Percentiles rank a stretch among this genome's conserved stretches.
Conservation (phyloP, 2,888 invertebrate species). For the Linnaemya vulpina region DNA sequence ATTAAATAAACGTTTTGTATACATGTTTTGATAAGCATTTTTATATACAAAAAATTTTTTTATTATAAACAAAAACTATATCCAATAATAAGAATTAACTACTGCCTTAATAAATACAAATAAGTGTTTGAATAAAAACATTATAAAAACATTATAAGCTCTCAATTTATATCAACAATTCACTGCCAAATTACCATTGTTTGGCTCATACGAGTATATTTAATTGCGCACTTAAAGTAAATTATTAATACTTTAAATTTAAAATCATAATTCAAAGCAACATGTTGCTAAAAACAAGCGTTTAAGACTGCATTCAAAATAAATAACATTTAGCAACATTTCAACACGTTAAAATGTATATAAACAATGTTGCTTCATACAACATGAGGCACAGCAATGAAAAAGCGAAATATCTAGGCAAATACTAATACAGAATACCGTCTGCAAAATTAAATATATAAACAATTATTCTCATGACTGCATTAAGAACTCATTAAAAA, state of each 20-base stretch:
- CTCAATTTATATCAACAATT: conserved; percentile 12
- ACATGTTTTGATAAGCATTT: conserved; percentile 48
- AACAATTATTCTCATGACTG: too few species aligned
- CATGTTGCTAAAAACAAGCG: conserved; percentile 33
- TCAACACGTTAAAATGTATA: background rate
- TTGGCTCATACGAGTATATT: too few species aligned
- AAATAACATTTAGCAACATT: background rate
- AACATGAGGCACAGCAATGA: background rate
- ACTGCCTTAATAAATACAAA: conserved; percentile 33
- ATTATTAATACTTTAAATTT: background rate
- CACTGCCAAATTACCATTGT: background rate
- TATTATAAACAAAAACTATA: conserved; percentile 4
- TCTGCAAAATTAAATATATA: background rate
- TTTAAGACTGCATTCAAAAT: conserved; percentile 19
- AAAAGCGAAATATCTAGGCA: too few species aligned
- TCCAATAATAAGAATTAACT: background rate
- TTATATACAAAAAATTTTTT: conserved; percentile 35
- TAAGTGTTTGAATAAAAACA: background rate
- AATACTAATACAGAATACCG: background rate
- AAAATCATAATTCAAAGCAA: conserved; percentile 3
- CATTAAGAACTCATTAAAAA: background rate
- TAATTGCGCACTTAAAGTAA: conserved; percentile 28
- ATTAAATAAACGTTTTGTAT: conserved; percentile 28
- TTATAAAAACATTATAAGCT: background rate
- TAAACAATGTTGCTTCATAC: background rate